Conservation (phyloP, 1,140 invertebrate species). For the Danaus plexippus region DNA sequence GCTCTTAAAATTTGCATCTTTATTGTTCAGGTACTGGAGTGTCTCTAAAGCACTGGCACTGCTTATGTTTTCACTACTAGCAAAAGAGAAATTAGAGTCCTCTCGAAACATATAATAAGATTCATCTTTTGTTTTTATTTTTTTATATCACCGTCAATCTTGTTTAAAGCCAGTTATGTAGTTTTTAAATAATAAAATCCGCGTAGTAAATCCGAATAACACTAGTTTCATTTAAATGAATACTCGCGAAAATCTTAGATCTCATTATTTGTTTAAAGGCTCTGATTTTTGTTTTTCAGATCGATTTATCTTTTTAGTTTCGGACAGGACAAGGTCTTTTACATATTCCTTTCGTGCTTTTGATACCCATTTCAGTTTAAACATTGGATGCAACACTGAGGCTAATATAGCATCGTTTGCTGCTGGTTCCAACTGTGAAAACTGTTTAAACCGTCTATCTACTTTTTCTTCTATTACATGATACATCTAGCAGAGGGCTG, state of each 20-base stretch:
- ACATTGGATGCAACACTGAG: constrained; percentile 25
- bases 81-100: constrained; percentile 25
- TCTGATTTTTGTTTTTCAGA: constrained; percentile 5
- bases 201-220: too few relatives aligned
- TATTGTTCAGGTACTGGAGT: constrained; percentile 24
- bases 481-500: constrained; percentile 21
- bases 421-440: constrained; percentile 17
- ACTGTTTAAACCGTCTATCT: constrained; percentile 21
- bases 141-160: constrained; percentile 6
- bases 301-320: constrained; percentile 14
- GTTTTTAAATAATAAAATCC: too few relatives aligned
- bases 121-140: constrained; percentile 24
- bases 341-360: constrained; percentile 21
- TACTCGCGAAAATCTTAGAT: too few relatives aligned
- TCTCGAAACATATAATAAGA: constrained; percentile 30
- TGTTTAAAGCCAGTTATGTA: not conserved
- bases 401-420: constrained; percentile 24
- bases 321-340: constrained; percentile 19
- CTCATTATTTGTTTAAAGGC: too few relatives aligned
- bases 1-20: constrained; percentile 21
- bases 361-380: constrained; percentile 29
- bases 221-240: too few relatives aligned
- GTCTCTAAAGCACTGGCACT: constrained; percentile 12
- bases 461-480: constrained; percentile 29
- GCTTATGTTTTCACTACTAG: constrained; percentile 21